These are phyloP conservation scores for Zygogramma bicolorata DNA, from an alignment of 2,888 invertebrate species.

Conservation along the genomic window DNA sequence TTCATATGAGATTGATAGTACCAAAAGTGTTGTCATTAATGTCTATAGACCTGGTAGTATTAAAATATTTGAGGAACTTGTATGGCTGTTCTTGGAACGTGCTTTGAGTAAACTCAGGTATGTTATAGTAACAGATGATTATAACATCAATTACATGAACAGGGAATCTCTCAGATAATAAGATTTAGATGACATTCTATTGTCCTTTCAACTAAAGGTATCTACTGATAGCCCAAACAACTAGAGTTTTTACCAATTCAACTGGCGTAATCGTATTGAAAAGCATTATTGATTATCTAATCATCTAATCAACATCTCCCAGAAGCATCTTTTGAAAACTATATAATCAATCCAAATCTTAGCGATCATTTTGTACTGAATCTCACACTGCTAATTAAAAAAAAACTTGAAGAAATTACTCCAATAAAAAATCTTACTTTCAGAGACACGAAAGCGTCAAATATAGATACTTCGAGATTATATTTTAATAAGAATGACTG, in stretches of 20 bases:
- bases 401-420: background rate
- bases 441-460: background rate
- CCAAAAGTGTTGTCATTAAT: too few relatives aligned
- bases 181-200: too few relatives aligned
- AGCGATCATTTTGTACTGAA: background rate
- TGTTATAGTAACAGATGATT: too few relatives aligned
- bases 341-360: background rate
- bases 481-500: too few relatives aligned
- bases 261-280: background rate
- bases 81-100: background rate
- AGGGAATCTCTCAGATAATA: background rate
- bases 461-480: too few relatives aligned
- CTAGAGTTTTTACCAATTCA: background rate
- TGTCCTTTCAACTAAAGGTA: background rate
- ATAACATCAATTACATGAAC: background rate
- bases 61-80: too few relatives aligned
- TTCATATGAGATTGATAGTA: too few relatives aligned
- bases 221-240: too few relatives aligned
- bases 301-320: background rate
- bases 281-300: background rate
- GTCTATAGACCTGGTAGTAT: too few relatives aligned
- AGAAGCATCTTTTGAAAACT: background rate
- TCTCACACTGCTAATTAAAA: too few relatives aligned
- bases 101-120: background rate
- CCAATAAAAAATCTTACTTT: background rate